Evolutionary conservation across 2,888 invertebrate genomes (phyloP), one percentile per base, ranked within the genome.

Genomic region (Eupsilia transversa): DNA sequence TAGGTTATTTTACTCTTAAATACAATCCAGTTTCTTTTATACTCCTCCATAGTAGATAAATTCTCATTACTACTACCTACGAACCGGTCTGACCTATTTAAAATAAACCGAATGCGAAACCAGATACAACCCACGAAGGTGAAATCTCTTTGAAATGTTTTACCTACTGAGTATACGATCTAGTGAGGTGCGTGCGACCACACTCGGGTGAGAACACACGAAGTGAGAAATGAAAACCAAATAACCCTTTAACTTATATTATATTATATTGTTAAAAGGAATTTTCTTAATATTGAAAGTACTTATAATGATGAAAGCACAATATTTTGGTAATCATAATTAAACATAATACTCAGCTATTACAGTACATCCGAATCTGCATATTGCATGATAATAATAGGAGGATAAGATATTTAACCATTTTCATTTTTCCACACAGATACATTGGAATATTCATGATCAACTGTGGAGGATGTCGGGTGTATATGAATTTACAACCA

Each of bases 91-190:
- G 43, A 46, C 56, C 56, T 76, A 54, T 64, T 41, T 30, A 54
- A 64, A 65, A 30, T 41, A 60, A 69, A 79, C 38, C 54, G 23
- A 70, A 30, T 57, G 38, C 7, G 66, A 71, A 65, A 82, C 56
- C 12, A 56, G 60, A 71, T 20, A 66, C 61, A 41, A 49, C 23
- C 17, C 23, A 52, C 14, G 14, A 46, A 64, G 27, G 54, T 41
- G 46, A 64, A 64, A 14, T 46, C 38, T 65, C 23, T 71, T 81
- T 80, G 71, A 77, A 77, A 71, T 70, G 30, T 63, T 71, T 76
- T 56, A 60, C 71, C 30, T 63, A 33, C 7, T 43, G 56, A 61
- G 54, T 27, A 35, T 35, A 9, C n/a, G n/a, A n/a, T n/a, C n/a
- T n/a, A n/a, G n/a, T n/a, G n/a, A n/a, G n/a, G n/a, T n/a, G n/a